Percentiles rank a stretch among this genome's conserved stretches.
phyloP scores from a whole-genome alignment of 2,113 vertebrate species.

The Oreocharis arfaki region DNA sequence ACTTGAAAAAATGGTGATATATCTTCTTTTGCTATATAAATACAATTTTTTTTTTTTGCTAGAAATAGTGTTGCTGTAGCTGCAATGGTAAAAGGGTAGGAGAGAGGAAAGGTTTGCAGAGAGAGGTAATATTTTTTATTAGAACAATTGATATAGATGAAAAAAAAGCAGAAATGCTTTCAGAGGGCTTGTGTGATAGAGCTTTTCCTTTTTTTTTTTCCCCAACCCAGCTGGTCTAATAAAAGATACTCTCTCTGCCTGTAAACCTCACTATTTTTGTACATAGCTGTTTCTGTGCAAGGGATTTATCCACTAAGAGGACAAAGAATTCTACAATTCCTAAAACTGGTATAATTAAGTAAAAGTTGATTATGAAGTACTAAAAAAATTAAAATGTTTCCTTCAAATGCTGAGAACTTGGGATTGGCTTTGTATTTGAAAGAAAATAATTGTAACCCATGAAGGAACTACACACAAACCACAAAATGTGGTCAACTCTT shows the following conservation, averaged over 20 bases:
- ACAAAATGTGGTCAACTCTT: conserved; percentile 31
- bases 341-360: not conserved
- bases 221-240: not conserved
- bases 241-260: not conserved
- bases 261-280: not conserved
- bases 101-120: not conserved
- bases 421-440: not conserved
- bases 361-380: not conserved
- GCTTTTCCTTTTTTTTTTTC: rapidly evolving
- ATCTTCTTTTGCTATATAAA: not conserved
- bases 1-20: not conserved
- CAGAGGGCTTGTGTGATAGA: not conserved
- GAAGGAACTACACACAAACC: not conserved
- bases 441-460: not conserved
- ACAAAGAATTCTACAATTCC: not conserved
- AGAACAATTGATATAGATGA: not conserved
- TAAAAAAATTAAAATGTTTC: not conserved
- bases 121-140: conserved; percentile 13
- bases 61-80: not conserved
- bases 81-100: not conserved
- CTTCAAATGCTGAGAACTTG: not conserved
- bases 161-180: not conserved
- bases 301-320: not conserved
- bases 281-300: not conserved
- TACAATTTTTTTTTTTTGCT: not conserved